Conservation (phyloP, 2,113 vertebrate genomes). For the Leptobrachium leishanense region DNA sequence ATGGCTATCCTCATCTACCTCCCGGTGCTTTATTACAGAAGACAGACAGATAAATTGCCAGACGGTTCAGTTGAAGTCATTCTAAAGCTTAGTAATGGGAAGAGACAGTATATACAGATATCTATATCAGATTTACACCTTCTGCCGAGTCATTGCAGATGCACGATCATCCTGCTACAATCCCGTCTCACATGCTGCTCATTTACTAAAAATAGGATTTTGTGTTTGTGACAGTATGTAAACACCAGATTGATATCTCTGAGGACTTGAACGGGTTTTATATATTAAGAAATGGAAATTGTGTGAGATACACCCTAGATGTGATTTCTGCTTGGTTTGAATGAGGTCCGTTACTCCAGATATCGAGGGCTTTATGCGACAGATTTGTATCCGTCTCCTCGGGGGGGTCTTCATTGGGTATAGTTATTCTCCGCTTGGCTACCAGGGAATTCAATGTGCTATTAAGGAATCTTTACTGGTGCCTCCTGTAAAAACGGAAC, state of each 20-base stretch:
- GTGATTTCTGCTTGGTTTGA: neutral
- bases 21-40: neutral
- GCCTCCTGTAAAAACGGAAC: neutral
- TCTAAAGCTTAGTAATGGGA: neutral
- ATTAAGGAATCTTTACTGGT: no score
- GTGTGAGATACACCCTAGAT: conserved; percentile 4
- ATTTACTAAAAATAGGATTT: conserved; percentile 7
- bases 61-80: neutral
- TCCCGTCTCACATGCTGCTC: conserved; percentile 31
- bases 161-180: neutral
- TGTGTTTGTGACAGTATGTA: conserved; percentile 23
- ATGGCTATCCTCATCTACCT: neutral
- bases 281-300: neutral
- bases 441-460: no score
- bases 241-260: conserved; percentile 20
- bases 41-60: neutral
- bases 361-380: no score
- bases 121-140: neutral
- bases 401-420: no score
- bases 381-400: no score
- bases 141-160: conserved; percentile 6
- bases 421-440: no score
- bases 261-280: neutral
- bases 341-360: no score
- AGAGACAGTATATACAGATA: neutral